phyloP scores from a whole-genome alignment of 2,888 invertebrate species.

The Lottia gigantea region DNA sequence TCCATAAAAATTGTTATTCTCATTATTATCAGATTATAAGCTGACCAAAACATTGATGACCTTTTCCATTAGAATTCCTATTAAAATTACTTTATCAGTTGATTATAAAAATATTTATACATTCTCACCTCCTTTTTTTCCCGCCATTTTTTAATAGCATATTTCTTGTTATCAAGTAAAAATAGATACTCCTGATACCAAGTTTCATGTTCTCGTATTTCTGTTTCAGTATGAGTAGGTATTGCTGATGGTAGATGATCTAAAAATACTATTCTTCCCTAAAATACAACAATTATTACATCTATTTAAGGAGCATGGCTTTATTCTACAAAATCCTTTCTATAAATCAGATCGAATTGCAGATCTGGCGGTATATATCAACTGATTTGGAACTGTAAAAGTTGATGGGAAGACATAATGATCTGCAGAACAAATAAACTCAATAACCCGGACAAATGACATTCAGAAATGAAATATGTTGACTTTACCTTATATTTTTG shows the following conservation, averaged over 20 bases:
- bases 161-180: slow-evolving; percentile 64
- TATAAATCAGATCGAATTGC: too few relatives aligned
- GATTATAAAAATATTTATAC: too few relatives aligned
- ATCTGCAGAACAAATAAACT: neutral
- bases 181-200: slow-evolving; percentile 65
- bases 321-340: too few relatives aligned
- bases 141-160: slow-evolving; percentile 65
- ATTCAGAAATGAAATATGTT: neutral
- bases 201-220: slow-evolving; percentile 61
- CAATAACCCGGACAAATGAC: neutral
- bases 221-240: slow-evolving; percentile 61
- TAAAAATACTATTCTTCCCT: slow-evolving; percentile 62
- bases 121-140: slow-evolving; percentile 63
- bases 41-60: too few relatives aligned
- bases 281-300: neutral
- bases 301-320: too few relatives aligned
- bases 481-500: slow-evolving; percentile 60
- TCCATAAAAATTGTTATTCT: too few relatives aligned
- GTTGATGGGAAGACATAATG: neutral
- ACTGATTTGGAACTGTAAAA: too few relatives aligned
- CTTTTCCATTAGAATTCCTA: too few relatives aligned
- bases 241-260: slow-evolving; percentile 56
- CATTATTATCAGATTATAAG: neutral
- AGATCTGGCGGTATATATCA: too few relatives aligned
- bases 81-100: too few relatives aligned